Base-by-base conservation (phyloP, 1,140 invertebrate genomes). In the Colletes gigas region DNA sequence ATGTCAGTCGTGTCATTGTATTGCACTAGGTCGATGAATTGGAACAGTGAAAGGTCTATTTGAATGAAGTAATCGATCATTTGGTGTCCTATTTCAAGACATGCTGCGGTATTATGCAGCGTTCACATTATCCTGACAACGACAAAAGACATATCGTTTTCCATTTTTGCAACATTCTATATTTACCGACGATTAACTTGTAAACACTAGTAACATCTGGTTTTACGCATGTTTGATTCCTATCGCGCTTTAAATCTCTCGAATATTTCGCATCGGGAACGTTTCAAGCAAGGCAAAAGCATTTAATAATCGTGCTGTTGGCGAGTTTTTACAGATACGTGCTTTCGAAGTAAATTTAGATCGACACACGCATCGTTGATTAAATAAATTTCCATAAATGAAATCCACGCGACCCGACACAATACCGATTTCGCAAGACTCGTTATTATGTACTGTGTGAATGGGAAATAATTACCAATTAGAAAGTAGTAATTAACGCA, bases 11-110 rank as follows among this genome's bases (percentile, higher is more conserved):
- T 65, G 44, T 55, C 54, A 78, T 80, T 44, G 44, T 39, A n/a
- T 54, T 8, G 17, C 21, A 47, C 41, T 19, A 21, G 54, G 19
- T 12, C 21, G 2, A 73, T 74, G 21, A 86, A 82, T 79, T 63
- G 55, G 73, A 78, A 81, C 71, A 68, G 55, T 47, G 75, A 85
- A 82, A 78, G 66, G 73, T 55, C 78, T 86, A 85, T 82, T 59
- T 75, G 77, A 87, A 85, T 78, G 68, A 85, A 87, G 59, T 81
- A 80, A 87, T 88, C 87, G 85, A 88, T 87, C 81, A 73, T 80
- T 69, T 50, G 63, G 71, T 79, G 66, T 85, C 85, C 86, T 88
- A 87, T 88, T 88, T 88, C 73, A 79, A 83, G 87, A 76, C 69
- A 79, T 60, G 52, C 63, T 82, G 83, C 84, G 47, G 62, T 39